A percentile compares a stretch with the other conserved stretches of the same genome.
Conservation (phyloP, 2,797 vertebrate species). For the Ctenochaetus hawaiiensis region DNA sequence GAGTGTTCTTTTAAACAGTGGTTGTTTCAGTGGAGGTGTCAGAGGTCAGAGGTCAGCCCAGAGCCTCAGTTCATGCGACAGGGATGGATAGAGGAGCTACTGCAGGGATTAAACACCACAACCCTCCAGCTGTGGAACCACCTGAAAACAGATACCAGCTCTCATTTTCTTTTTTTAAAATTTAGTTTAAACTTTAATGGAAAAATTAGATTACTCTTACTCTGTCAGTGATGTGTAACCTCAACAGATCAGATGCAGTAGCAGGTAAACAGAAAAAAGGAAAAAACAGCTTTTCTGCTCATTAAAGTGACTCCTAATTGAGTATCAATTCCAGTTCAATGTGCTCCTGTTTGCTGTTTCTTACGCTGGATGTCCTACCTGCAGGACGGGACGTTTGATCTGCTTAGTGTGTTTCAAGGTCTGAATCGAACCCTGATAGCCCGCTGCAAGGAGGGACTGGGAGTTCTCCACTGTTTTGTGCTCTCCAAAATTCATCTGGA, state of each 20-base stretch:
- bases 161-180: neutral
- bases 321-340: conserved; percentile 50
- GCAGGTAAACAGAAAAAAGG: conserved; percentile 22
- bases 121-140: neutral
- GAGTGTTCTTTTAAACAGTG: neutral
- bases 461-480: neutral
- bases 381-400: conserved; percentile 17
- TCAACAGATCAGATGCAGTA: conserved; percentile 28
- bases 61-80: neutral
- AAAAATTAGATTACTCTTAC: neutral
- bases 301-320: conserved; percentile 41
- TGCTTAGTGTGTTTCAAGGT: conserved; percentile 44
- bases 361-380: conserved; percentile 9
- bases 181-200: neutral
- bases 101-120: conserved; percentile 10
- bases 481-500: neutral
- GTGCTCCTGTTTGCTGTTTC: conserved; percentile 26
- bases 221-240: neutral
- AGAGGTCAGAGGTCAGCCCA: conserved; percentile 21
- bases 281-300: conserved; percentile 54
- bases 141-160: conserved; percentile 5
- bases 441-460: neutral
- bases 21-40: neutral
- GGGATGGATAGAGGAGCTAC: conserved; percentile 8
- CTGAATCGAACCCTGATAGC: conserved; percentile 14